Evolutionary conservation across 1,140 invertebrate species (phyloP).

Genomic region (Lepidotrigona ventralis): DNA sequence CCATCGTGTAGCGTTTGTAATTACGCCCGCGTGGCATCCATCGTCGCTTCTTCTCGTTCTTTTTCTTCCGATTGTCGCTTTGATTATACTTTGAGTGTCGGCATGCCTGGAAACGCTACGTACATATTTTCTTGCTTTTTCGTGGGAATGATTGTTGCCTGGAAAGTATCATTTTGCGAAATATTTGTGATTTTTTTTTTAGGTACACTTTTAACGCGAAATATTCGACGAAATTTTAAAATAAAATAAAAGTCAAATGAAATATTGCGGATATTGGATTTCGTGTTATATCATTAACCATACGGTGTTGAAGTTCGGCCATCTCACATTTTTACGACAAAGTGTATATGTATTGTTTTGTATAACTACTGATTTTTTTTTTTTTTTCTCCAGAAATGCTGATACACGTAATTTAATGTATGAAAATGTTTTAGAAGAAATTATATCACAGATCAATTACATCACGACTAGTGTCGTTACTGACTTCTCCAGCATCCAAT

Average conservation of each 20-base stretch:
- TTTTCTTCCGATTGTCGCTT: not conserved
- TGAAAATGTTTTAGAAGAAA: not conserved
- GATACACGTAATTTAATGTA: not conserved
- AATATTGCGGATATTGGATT: not conserved
- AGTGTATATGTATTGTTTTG: no score
- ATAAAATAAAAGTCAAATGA: not conserved
- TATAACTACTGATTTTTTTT: no score
- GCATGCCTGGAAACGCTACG: not conserved
- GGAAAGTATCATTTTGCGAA: not conserved
- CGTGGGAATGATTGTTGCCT: not conserved
- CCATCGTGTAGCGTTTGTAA: slow-evolving; percentile 2
- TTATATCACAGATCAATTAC: no score
- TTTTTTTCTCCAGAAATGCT: no score
- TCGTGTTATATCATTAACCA: not conserved
- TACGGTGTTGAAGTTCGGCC: no score
- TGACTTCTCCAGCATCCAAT: no score
- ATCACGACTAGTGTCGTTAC: no score
- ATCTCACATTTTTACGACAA: no score
- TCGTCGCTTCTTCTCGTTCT: not conserved
- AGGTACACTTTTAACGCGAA: no score
- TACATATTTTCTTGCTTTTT: no score
- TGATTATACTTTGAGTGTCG: not conserved
- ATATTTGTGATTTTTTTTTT: not conserved
- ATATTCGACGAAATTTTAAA: not conserved
- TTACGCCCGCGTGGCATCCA: not conserved